Percentiles rank a stretch among this genome's conserved stretches.
These are phyloP conservation scores for Romanogobio albipinnatus DNA, from an alignment of 2,113 vertebrate genomes.

Conservation along the genomic window DNA sequence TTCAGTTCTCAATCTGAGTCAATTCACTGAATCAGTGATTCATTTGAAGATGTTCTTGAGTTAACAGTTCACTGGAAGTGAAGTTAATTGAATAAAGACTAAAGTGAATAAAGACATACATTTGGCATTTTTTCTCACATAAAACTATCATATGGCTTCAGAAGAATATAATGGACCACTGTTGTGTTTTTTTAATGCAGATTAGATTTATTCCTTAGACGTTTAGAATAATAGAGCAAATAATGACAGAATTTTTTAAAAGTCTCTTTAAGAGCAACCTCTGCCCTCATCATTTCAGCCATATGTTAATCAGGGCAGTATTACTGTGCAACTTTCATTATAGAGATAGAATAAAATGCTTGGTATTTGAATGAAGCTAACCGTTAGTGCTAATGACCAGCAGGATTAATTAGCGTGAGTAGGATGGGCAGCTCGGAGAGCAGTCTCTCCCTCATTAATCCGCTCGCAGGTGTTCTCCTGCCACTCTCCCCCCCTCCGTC, in stretches of 20 bases:
- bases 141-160: neutral
- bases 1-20: neutral
- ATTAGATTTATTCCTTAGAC: too few relatives aligned
- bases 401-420: constrained; percentile 74
- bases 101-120: neutral
- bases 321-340: constrained; percentile 11
- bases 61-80: neutral
- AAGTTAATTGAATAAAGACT: neutral
- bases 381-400: constrained; percentile 65
- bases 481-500: constrained; percentile 53
- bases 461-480: constrained; percentile 73
- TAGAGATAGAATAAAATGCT: constrained; percentile 12
- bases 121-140: neutral
- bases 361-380: constrained; percentile 46
- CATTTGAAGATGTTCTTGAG: neutral
- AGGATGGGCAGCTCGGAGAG: constrained; percentile 64
- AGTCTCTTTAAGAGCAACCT: neutral
- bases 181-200: too few relatives aligned
- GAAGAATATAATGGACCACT: neutral
- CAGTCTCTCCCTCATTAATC: constrained; percentile 74
- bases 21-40: neutral
- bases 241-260: too few relatives aligned
- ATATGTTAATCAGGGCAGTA: constrained; percentile 5
- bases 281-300: constrained; percentile 15
- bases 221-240: neutral